Conservation (phyloP, 2,888 invertebrate species). For the Drosophila lacicola region DNA sequence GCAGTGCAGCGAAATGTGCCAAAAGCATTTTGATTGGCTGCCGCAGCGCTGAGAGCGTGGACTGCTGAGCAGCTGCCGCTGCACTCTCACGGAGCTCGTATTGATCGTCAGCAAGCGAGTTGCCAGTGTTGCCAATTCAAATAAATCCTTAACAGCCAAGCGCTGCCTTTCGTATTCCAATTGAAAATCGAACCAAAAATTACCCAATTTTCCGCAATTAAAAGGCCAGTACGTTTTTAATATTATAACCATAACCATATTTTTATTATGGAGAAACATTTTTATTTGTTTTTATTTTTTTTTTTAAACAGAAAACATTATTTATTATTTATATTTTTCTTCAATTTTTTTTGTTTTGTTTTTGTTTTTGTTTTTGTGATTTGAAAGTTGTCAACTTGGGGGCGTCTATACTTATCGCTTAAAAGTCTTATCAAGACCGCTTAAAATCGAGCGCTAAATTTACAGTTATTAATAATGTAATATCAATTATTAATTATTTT, state of each 20-base stretch:
- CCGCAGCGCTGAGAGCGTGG: not conserved
- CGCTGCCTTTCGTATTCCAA: too few species aligned
- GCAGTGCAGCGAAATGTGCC: not conserved
- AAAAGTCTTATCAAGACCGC: slow-evolving; percentile 81
- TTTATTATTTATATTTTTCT: slow-evolving; percentile 39
- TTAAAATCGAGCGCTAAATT: slow-evolving; percentile 79
- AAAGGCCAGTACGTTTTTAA: slow-evolving; percentile 7
- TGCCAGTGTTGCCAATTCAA: slow-evolving; percentile 4
- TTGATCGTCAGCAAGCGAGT: not conserved
- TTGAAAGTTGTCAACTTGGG: slow-evolving; percentile 69
- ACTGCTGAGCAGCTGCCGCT: not conserved
- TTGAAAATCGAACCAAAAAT: not conserved
- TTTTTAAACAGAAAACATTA: slow-evolving; percentile 73
- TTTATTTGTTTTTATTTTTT: slow-evolving; percentile 54
- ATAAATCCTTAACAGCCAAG: not conserved
- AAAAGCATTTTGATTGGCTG: slow-evolving; percentile 4
- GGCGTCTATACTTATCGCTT: slow-evolving; percentile 63
- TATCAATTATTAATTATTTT: slow-evolving; percentile 68
- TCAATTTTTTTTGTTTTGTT: slow-evolving; percentile 24
- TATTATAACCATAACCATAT: slow-evolving; percentile 75
- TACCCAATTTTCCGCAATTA: slow-evolving; percentile 1
- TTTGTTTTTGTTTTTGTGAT: slow-evolving; percentile 49
- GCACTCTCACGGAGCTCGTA: not conserved
- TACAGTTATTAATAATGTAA: slow-evolving; percentile 66
- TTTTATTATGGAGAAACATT: slow-evolving; percentile 80